Percentiles rank a stretch among this genome's conserved stretches.
Evolutionary conservation across 2,888 invertebrate species (phyloP).

Genomic region (Mystacides longicornis): DNA sequence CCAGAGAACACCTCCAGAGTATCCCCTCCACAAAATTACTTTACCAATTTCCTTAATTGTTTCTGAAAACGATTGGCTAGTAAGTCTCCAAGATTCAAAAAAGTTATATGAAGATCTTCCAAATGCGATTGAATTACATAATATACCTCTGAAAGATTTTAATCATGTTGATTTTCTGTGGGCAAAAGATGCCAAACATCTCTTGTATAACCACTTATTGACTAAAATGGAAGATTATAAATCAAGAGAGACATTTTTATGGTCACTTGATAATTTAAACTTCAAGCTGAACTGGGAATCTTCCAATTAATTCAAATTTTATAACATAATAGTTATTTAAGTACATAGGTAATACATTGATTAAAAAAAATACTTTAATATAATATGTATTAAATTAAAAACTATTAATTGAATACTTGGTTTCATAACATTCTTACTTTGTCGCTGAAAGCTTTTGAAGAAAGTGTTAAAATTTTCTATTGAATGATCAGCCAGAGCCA

Average conservation of each 20-base stretch:
- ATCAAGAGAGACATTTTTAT: neutral
- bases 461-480: no score
- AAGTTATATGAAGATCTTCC: constrained; percentile 48
- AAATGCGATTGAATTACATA: constrained; percentile 50
- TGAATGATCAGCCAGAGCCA: no score
- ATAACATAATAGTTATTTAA: no score
- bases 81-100: constrained; percentile 55
- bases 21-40: constrained; percentile 53
- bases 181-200: constrained; percentile 52
- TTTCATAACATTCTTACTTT: no score
- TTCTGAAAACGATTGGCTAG: constrained; percentile 66
- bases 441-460: no score
- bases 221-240: constrained; percentile 34
- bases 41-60: constrained; percentile 62
- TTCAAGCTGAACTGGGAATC: no score
- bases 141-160: constrained; percentile 55
- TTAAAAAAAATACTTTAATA: no score
- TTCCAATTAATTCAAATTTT: no score
- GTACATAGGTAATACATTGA: no score
- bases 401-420: no score
- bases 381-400: no score
- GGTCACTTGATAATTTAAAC: no score
- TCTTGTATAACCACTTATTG: constrained; percentile 51
- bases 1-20: constrained; percentile 50
- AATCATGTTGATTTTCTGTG: constrained; percentile 69